Evolutionary conservation across 2,888 invertebrate genomes (phyloP), one percentile per base, ranked within the genome.

Genomic region (Polyploca ridens): DNA sequence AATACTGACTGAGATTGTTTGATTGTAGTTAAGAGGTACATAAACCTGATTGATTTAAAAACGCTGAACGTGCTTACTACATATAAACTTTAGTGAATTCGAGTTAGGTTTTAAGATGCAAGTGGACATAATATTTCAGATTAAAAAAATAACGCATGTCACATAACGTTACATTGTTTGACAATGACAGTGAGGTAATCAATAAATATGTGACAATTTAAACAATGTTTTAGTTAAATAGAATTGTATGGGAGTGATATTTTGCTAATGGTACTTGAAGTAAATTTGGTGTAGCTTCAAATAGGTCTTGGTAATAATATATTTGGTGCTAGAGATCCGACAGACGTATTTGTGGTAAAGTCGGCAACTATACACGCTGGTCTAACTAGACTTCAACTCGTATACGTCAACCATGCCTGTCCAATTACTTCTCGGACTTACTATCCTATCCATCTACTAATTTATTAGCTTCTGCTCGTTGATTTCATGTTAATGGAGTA

Each of bases 401-500:
- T 54, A 54, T 54, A 54, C 54, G 19, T 54, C 54, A 54, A 54
- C 16, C 54, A 54, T 19, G 54, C 16, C 54, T 54, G 54, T 54
- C 54, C 54, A 54, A 54, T 54, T 54, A 54, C 54, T 54, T 54
- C 54, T 54, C 54, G 54, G 19, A 54, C 54, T 54, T 54, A 54
- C 54, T 54, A 54, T 19, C 54, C 54, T 41, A 54, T 54, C 16
- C 14, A 54, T 54, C 8, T 7, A 19, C 54, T 54, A 54, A 54
- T 19, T 19, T 19, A 19, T 19, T 54, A 19, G 41, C 41, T 41
- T 41, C 4, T 41, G 13, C 4, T 41, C 38, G 38, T 38, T 41
- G 41, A 13, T 41, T 41, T 41, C 3, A 41, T 41, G 41, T 41
- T 0, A 41, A 13, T 13, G 41, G 41, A 41, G 11, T 13, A 13